Conservation (phyloP, 2,888 invertebrate species). For the Cepaea hortensis region DNA sequence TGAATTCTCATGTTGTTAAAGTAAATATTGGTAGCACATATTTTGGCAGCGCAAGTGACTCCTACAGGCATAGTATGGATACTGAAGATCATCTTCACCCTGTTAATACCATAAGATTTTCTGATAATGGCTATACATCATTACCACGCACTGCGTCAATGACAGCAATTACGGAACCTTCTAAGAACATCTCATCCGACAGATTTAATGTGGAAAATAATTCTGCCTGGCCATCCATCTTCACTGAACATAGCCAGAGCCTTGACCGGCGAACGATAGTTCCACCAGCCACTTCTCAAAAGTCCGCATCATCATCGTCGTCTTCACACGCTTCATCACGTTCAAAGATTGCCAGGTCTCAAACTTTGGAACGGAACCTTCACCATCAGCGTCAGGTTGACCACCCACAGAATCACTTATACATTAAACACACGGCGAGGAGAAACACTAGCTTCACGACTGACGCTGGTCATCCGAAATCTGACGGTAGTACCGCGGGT, state of each 20-base stretch:
- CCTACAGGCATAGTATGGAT: background rate
- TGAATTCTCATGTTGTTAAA: background rate
- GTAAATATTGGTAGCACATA: conserved; percentile 1
- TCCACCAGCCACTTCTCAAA: background rate
- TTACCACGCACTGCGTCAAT: conserved; percentile 18
- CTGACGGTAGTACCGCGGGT: background rate
- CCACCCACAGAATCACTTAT: background rate
- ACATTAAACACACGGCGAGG: background rate
- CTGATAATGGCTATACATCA: background rate
- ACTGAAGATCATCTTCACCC: background rate
- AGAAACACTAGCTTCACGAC: background rate
- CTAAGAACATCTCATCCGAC: background rate
- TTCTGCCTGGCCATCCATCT: background rate
- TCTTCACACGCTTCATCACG: conserved; percentile 23
- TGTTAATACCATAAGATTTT: no score
- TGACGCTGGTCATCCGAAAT: background rate
- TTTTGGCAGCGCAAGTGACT: background rate
- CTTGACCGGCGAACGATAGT: conserved; percentile 9
- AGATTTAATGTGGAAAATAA: background rate
- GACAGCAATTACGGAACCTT: conserved; percentile 40
- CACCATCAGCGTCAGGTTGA: background rate
- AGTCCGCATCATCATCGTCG: conserved; percentile 27
- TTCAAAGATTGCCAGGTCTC: conserved; percentile 21
- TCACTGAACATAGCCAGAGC: background rate
- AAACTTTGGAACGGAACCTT: conserved; percentile 12